These are phyloP conservation scores for Hirtodrosophila histrioides DNA, from an alignment of 2,888 invertebrate species.

Conservation along the genomic window DNA sequence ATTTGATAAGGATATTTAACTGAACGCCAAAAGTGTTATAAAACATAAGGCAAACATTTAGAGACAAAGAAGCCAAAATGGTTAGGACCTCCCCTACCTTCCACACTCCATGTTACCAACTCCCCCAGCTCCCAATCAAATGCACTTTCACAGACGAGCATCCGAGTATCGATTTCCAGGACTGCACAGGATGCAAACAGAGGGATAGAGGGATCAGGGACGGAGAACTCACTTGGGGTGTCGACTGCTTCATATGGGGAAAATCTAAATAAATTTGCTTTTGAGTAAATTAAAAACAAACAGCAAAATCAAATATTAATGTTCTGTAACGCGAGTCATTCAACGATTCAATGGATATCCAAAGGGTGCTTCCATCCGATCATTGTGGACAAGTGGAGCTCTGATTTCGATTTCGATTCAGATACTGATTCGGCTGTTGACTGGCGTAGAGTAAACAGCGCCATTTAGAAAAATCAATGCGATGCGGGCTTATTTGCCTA, in stretches of 20 bases:
- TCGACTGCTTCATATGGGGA: conserved; percentile 35
- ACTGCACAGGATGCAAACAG: conserved; percentile 27
- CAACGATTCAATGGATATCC: conserved; percentile 21
- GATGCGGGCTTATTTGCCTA: conserved; percentile 38
- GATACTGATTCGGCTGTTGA: conserved; percentile 34
- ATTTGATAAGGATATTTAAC: no score
- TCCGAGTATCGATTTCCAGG: conserved; percentile 60
- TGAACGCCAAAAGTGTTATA: no score
- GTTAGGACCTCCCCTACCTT: not conserved
- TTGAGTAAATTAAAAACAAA: conserved; percentile 77
- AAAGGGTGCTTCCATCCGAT: conserved; percentile 46
- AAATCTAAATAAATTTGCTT: conserved; percentile 69
- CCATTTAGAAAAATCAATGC: conserved; percentile 66
- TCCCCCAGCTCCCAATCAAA: conserved; percentile 1
- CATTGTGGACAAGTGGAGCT: conserved; percentile 38
- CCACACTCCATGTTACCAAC: not conserved
- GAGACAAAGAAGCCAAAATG: not conserved
- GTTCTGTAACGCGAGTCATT: conserved; percentile 57
- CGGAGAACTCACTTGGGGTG: conserved; percentile 21
- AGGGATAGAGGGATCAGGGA: not conserved
- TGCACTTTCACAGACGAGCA: conserved; percentile 38
- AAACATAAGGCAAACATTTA: no score
- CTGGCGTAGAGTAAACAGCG: conserved; percentile 45
- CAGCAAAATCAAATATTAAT: conserved; percentile 81
- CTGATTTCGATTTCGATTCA: conserved; percentile 8